Base-by-base conservation (phyloP, 1,140 invertebrate genomes). In the silkworm (Bombyx mori) region DNA sequence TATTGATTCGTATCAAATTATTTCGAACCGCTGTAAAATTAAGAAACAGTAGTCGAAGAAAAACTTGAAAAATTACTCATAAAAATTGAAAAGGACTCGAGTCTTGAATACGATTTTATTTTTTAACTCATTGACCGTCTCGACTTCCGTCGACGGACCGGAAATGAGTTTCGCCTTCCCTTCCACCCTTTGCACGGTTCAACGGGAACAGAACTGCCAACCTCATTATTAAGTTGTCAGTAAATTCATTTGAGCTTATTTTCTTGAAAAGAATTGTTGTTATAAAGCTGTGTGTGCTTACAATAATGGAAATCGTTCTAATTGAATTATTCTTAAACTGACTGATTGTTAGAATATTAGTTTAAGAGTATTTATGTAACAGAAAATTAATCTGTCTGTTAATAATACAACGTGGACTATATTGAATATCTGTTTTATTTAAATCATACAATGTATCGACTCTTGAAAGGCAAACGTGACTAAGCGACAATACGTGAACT, bases 101-200 rank as follows among this genome's bases (percentile, higher is more conserved):
- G 44, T 73, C 75, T 67, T 75, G 73, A 79, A 78, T 77, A 78
- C 65, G 79, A 75, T 81, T 81, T 83, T 82, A 77, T 72, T 54
- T 54, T 66, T 62, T 73, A 42, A 71, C 66, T 79, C 80, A 85
- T 82, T 82, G 78, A 73, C 69, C 71, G 71, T 60, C 68, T 72
- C 56, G 66, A 68, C 71, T 79, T 78, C 79, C 78, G 70, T 61
- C 73, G 69, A 66, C 73, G 62, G 70, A 68, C 68, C 75, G 82
- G 82, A 86, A 83, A 83, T 86, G 82, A 86, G 80, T 77, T 83
- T 77, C 64, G 51, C 50, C 66, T 52, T 56, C 52, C 61, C 63
- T 58, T 46, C 47, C 54, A 57, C 47, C 10, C 57, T 48, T 48
- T 44, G 12, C 63, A 18, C 65, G 63, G 54, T 57, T 46, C 47